These are phyloP conservation scores for Esox masquinongy DNA, from an alignment of 2,797 vertebrate genomes.

Conservation along the genomic window DNA sequence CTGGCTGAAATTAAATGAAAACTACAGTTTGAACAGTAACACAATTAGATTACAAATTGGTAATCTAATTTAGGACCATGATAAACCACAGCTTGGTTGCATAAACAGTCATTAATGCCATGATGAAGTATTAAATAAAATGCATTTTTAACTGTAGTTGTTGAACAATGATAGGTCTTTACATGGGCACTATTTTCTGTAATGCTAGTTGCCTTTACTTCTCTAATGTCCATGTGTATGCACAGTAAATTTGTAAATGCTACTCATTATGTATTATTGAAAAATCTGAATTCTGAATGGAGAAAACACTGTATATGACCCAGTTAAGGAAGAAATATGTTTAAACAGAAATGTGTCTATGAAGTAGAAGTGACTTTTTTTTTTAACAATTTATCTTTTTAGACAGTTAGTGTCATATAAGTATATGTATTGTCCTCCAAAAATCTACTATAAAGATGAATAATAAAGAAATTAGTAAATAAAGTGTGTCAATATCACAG, in stretches of 20 bases:
- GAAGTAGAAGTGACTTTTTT: constrained; percentile 2
- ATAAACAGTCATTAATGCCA: background rate
- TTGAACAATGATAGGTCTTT: constrained; percentile 35
- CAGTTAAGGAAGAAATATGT: constrained; percentile 52
- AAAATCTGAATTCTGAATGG: constrained; percentile 38
- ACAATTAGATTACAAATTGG: background rate
- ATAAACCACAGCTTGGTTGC: background rate
- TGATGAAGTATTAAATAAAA: background rate
- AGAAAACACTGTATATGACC: constrained; percentile 23
- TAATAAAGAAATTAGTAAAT: background rate
- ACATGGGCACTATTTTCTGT: constrained; percentile 33
- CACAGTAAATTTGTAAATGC: constrained; percentile 45
- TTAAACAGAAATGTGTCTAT: constrained; percentile 35
- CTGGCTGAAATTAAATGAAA: too few species aligned
- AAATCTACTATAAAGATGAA: background rate
- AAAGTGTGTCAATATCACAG: background rate
- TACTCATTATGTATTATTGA: constrained; percentile 30
- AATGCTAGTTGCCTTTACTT: constrained; percentile 37
- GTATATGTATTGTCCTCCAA: background rate
- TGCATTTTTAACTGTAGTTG: constrained; percentile 30
- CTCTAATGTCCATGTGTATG: constrained; percentile 44
- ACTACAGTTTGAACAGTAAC: background rate
- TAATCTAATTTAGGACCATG: background rate
- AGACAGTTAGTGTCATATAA: background rate
- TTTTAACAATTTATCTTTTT: background rate